These are phyloP conservation scores for Acrossocheilus wenchowensis DNA, from an alignment of 2,797 vertebrate genomes.

Conservation along the genomic window DNA sequence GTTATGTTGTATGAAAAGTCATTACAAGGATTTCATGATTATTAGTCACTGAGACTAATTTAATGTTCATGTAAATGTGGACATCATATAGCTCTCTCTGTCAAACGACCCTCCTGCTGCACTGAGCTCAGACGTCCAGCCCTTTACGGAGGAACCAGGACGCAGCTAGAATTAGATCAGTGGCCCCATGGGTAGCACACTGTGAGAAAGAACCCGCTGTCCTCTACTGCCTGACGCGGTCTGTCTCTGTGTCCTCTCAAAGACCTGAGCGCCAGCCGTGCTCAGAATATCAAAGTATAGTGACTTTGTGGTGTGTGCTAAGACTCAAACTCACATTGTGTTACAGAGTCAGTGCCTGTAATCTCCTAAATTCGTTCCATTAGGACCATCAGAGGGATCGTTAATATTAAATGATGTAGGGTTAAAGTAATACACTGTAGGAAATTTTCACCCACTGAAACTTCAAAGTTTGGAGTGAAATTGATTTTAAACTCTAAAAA, in stretches of 20 bases:
- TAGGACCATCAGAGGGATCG: neutral
- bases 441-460: neutral
- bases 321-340: conserved; percentile 17
- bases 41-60: conserved; percentile 38
- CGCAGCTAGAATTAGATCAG: conserved; percentile 55
- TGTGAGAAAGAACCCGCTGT: conserved; percentile 49
- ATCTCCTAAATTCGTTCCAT: neutral
- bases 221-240: conserved; percentile 50
- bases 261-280: conserved; percentile 19
- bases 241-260: conserved; percentile 44
- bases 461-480: neutral
- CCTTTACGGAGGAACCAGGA: conserved; percentile 36
- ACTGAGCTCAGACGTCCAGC: conserved; percentile 18
- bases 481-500: neutral
- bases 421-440: neutral
- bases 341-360: neutral
- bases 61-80: conserved; percentile 28
- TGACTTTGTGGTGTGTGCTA: neutral
- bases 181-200: conserved; percentile 40
- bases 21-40: conserved; percentile 16
- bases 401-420: neutral
- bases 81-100: conserved; percentile 20
- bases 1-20: conserved; percentile 8
- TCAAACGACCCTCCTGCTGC: conserved; percentile 7
- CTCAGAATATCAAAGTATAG: conserved; percentile 40